These are phyloP conservation scores for Palythoa grandis DNA, from an alignment of 92 coral and sea anemone species.

Conservation along the genomic window DNA sequence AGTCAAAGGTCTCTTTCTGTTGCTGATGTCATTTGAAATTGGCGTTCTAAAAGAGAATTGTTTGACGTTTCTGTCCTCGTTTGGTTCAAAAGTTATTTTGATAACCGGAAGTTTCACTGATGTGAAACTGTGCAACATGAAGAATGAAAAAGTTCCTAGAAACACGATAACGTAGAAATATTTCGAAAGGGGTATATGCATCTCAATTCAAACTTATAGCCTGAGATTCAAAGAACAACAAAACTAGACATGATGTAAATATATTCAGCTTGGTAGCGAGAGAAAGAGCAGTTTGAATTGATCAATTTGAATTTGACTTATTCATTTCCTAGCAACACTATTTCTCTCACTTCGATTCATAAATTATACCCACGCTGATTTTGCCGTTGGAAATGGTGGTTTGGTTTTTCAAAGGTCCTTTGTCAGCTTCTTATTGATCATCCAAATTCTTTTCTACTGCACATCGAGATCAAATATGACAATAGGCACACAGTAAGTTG, in stretches of 20 bases:
- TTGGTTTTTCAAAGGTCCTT: not conserved
- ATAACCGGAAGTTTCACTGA: slow-evolving; percentile 66
- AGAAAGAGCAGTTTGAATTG: not conserved
- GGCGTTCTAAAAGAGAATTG: slow-evolving; percentile 2
- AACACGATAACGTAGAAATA: slow-evolving; percentile 55
- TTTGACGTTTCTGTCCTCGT: slow-evolving; percentile 4
- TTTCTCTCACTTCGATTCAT: slow-evolving; percentile 28
- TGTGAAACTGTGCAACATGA: slow-evolving; percentile 61
- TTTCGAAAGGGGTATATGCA: slow-evolving; percentile 58
- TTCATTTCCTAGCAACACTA: slow-evolving; percentile 31
- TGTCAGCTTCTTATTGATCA: not conserved
- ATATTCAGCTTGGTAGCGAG: not conserved
- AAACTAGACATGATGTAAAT: slow-evolving; percentile 21
- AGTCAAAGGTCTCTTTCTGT: not conserved
- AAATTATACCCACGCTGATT: not conserved
- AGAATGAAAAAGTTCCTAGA: slow-evolving; percentile 56
- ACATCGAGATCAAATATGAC: no score
- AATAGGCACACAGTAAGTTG: no score
- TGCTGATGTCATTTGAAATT: not conserved
- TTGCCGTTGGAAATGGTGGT: not conserved
- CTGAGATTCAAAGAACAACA: not conserved
- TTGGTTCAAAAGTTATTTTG: slow-evolving; percentile 61
- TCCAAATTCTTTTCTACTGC: not conserved
- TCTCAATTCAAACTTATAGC: not conserved
- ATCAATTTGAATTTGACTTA: not conserved